phyloP scores from a whole-genome alignment of 64 coral and sea anemone species.

The Pocillopora damicornis region DNA sequence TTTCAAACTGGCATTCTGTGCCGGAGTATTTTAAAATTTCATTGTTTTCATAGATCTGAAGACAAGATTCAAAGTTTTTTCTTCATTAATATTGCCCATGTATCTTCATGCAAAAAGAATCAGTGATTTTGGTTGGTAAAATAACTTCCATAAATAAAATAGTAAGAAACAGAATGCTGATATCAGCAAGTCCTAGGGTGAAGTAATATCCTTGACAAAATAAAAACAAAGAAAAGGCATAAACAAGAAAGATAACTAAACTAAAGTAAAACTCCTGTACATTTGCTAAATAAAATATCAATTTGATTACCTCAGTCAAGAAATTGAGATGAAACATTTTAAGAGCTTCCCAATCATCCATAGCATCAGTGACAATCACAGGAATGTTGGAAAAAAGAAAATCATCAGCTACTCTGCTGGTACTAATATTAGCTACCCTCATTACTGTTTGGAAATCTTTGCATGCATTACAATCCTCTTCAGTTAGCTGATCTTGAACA shows the following conservation, averaged over 20 bases:
- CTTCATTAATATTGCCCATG: background rate
- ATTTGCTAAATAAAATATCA: background rate
- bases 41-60: conserved; percentile 58
- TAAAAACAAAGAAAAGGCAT: background rate
- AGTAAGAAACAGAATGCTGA: background rate
- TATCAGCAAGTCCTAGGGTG: background rate
- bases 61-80: background rate
- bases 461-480: conserved; percentile 79
- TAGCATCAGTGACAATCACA: conserved; percentile 82
- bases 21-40: conserved; percentile 8
- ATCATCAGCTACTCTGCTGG: conserved; percentile 58
- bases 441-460: conserved; percentile 40
- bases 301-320: conserved; percentile 63
- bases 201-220: background rate
- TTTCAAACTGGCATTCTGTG: conserved; percentile 60
- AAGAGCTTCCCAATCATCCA: conserved; percentile 61
- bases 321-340: conserved; percentile 73
- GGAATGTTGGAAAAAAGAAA: conserved; percentile 65
- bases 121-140: background rate
- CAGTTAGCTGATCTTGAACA: conserved; percentile 54
- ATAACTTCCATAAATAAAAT: background rate
- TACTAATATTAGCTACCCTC: conserved; percentile 26
- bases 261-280: no score
- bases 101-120: background rate
- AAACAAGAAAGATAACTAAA: no score